phyloP scores from a whole-genome alignment of 1,140 invertebrate genomes.

The Drosophila persimilis region DNA sequence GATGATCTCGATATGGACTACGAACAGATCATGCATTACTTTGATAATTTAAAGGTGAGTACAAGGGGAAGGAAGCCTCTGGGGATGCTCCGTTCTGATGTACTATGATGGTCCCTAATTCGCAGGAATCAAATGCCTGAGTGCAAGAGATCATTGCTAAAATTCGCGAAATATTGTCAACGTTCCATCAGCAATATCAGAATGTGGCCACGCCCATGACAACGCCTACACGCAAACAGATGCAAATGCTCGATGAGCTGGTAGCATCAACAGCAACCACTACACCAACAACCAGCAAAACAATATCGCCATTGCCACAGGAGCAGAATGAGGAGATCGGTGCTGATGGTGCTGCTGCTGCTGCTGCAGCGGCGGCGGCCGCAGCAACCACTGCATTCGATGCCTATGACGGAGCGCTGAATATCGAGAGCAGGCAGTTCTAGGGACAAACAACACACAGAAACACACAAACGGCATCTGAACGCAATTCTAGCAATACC shows the following conservation, averaged over 20 bases:
- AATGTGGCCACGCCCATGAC: conserved; percentile 69
- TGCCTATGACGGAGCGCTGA: conserved; percentile 49
- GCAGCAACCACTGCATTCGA: conserved; percentile 15
- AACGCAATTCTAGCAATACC: conserved; percentile 76
- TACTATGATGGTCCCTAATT: conserved; percentile 59
- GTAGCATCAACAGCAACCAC: conserved; percentile 33
- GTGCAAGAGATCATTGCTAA: conserved; percentile 91
- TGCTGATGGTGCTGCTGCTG: conserved; percentile 5
- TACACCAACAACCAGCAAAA: conserved; percentile 1
- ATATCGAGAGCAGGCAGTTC: conserved; percentile 57
- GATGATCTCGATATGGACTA: conserved; percentile 97
- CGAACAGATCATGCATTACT: conserved; percentile 98
- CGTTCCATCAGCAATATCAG: conserved; percentile 88
- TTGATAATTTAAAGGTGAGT: conserved; percentile 96
- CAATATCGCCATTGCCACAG: not conserved
- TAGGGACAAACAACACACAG: conserved; percentile 36
- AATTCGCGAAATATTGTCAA: conserved; percentile 89
- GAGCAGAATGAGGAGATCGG: not conserved
- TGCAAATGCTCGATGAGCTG: conserved; percentile 67
- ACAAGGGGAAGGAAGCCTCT: conserved; percentile 67
- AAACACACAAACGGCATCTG: conserved; percentile 29
- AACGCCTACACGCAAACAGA: conserved; percentile 66
- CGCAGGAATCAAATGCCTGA: conserved; percentile 89
- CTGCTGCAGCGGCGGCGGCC: not conserved
- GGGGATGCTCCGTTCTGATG: too few relatives aligned